Evolutionary conservation across 2,888 invertebrate species (phyloP).

Genomic region (Globia sparganii): DNA sequence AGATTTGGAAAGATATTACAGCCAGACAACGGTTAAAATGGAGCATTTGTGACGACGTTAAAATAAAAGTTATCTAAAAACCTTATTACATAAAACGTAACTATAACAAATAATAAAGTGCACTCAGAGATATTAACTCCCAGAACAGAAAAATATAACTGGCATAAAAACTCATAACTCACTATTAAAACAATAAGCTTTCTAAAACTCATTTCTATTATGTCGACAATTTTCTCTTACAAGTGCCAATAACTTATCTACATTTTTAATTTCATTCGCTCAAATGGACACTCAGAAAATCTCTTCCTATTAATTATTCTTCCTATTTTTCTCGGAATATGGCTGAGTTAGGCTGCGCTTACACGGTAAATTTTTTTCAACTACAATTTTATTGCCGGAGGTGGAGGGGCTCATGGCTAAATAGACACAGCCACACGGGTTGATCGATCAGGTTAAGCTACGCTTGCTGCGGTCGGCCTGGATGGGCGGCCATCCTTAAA

Average conservation of each 20-base stretch:
- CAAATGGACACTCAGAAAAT: constrained; percentile 1
- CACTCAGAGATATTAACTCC: not conserved
- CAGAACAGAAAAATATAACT: not conserved
- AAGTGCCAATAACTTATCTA: constrained; percentile 22
- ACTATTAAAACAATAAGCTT: constrained; percentile 2
- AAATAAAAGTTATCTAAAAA: not conserved
- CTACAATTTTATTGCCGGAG: too few species aligned
- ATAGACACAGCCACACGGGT: too few species aligned
- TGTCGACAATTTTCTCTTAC: not conserved
- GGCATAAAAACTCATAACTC: constrained; percentile 11
- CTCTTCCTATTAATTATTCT: not conserved
- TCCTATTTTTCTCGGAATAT: not conserved
- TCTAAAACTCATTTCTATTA: constrained; percentile 23
- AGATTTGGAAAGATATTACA: not conserved
- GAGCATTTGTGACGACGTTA: not conserved
- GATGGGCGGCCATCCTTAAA: too few species aligned
- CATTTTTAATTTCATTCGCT: constrained; percentile 28
- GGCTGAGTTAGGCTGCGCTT: not conserved
- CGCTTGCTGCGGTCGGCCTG: too few species aligned
- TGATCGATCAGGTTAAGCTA: too few species aligned
- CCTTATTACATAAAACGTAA: not conserved
- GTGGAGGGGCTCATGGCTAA: too few species aligned
- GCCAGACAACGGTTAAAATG: too few species aligned
- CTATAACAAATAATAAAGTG: not conserved
- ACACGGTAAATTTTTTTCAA: not conserved